phyloP scores from a whole-genome alignment of 2,797 vertebrate species.

The Semotilus atromaculatus region DNA sequence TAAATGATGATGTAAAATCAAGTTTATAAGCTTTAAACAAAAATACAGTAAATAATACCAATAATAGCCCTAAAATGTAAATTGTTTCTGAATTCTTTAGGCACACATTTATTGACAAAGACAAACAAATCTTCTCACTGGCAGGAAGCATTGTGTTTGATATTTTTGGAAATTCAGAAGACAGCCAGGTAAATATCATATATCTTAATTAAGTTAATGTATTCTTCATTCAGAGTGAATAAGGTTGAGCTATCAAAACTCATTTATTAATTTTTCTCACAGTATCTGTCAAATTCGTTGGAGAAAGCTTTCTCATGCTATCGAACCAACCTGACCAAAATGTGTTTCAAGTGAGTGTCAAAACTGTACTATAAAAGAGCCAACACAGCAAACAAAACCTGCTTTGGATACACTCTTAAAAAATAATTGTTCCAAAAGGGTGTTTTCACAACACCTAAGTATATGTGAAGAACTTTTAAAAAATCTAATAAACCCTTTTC shows the following conservation, averaged over 20 bases:
- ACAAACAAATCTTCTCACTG: conserved; percentile 66
- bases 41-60: neutral
- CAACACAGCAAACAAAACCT: neutral
- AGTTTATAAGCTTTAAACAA: neutral
- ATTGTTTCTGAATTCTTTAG: conserved; percentile 58
- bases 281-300: conserved; percentile 72
- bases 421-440: neutral
- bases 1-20: neutral
- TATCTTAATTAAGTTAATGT: too few relatives aligned
- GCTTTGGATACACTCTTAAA: neutral
- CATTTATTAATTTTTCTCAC: conserved; percentile 50
- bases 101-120: conserved; percentile 73
- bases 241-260: neutral
- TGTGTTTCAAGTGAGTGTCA: conserved; percentile 78
- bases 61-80: neutral
- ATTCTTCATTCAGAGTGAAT: neutral
- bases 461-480: neutral
- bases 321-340: conserved; percentile 72
- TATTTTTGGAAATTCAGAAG: conserved; percentile 70
- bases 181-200: conserved; percentile 73
- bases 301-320: conserved; percentile 77
- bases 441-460: neutral
- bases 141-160: conserved; percentile 66
- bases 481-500: neutral
- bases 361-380: neutral